Conservation (phyloP, 2,797 vertebrate genomes). For the Microcaecilia unicolor region DNA sequence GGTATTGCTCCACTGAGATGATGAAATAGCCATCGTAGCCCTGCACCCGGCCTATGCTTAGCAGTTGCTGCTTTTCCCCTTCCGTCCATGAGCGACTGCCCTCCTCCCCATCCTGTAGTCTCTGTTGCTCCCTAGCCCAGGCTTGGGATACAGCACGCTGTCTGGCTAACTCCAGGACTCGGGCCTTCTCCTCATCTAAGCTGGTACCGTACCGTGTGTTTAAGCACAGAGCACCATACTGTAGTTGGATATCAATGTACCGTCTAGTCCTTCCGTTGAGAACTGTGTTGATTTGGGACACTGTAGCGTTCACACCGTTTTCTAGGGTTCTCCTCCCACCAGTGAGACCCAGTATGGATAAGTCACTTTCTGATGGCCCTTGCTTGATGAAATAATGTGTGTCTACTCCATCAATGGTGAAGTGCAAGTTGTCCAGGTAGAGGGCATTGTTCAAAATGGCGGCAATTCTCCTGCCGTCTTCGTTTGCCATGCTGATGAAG, state of each 20-base stretch:
- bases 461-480: constrained; percentile 84
- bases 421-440: constrained; percentile 87
- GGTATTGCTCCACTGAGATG: constrained; percentile 92
- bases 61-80: constrained; percentile 87
- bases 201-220: constrained; percentile 89
- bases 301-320: constrained; percentile 89
- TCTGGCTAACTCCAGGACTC: constrained; percentile 82
- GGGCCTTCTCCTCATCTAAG: constrained; percentile 83
- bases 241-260: constrained; percentile 89
- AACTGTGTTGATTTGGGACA: constrained; percentile 90
- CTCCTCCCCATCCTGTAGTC: constrained; percentile 91
- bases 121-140: constrained; percentile 85
- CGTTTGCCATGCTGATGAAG: constrained; percentile 89
- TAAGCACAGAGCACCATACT: constrained; percentile 70
- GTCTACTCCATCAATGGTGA: constrained; percentile 79
- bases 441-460: constrained; percentile 82
- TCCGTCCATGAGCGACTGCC: constrained; percentile 90
- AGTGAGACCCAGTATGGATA: constrained; percentile 86
- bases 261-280: constrained; percentile 87
- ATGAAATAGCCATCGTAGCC: constrained; percentile 94
- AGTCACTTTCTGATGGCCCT: constrained; percentile 78
- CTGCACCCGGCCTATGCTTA: constrained; percentile 81
- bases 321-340: constrained; percentile 87
- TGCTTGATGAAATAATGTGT: constrained; percentile 90
- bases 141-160: constrained; percentile 79